Evolutionary conservation across 2,888 invertebrate genomes (phyloP).

Genomic region (Chloroclysta siterata): DNA sequence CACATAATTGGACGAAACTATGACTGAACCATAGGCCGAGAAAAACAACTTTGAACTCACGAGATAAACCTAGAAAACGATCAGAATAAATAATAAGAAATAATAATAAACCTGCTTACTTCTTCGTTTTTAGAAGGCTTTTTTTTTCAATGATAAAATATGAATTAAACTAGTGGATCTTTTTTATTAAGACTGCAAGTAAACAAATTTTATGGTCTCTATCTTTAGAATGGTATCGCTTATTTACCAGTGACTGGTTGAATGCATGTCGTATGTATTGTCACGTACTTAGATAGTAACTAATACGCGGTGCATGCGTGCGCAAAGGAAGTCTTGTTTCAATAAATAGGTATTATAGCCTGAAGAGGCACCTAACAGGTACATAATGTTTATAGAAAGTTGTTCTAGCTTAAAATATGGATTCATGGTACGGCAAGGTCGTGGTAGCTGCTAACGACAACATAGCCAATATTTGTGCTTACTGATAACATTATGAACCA

Average conservation of each 20-base stretch:
- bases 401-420: slow-evolving; percentile 60
- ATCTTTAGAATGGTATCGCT: slow-evolving; percentile 19
- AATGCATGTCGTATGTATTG: slow-evolving; percentile 6
- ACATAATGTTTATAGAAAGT: slow-evolving; percentile 54
- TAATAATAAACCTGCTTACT: no score
- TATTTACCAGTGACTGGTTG: slow-evolving; percentile 13
- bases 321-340: slow-evolving; percentile 53
- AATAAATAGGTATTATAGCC: slow-evolving; percentile 45
- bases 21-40: no score
- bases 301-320: not conserved
- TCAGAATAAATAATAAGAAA: no score
- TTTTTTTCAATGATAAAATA: not conserved
- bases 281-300: slow-evolving; percentile 3
- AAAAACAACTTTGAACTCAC: no score
- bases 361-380: not conserved
- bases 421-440: slow-evolving; percentile 67
- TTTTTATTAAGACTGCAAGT: not conserved
- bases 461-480: slow-evolving; percentile 75
- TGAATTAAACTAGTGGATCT: not conserved
- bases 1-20: no score
- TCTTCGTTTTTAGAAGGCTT: no score
- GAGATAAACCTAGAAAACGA: no score
- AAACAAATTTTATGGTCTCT: slow-evolving; percentile 17
- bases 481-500: slow-evolving; percentile 81
- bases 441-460: slow-evolving; percentile 68